Percentiles rank a stretch among this genome's conserved stretches.
These are phyloP conservation scores for Tenthredo scrophulariae DNA, from an alignment of 2,888 invertebrate species.

Conservation along the genomic window DNA sequence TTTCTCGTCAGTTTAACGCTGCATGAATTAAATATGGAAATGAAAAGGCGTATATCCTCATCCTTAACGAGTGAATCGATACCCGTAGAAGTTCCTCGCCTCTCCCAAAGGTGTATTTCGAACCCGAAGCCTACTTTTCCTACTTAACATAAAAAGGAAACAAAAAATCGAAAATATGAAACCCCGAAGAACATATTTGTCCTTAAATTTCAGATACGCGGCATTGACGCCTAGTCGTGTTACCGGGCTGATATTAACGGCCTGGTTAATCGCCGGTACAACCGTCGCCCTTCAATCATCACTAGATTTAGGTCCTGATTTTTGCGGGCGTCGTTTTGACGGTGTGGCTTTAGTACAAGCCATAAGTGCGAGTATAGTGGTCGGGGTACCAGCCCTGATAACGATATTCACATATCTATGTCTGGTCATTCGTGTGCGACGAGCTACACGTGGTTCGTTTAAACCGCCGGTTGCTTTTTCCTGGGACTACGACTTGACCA, in stretches of 20 bases:
- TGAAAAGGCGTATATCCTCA: neutral
- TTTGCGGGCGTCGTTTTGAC: constrained; percentile 81
- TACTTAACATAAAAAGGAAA: neutral
- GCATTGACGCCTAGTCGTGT: constrained; percentile 79
- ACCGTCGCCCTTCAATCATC: constrained; percentile 83
- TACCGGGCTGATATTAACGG: constrained; percentile 79
- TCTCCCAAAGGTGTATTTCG: neutral
- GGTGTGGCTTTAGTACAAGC: constrained; percentile 82
- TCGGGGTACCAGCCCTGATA: constrained; percentile 81
- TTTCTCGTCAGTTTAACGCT: too few relatives aligned
- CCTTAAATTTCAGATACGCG: constrained; percentile 73
- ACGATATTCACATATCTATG: constrained; percentile 81
- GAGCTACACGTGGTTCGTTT: constrained; percentile 81
- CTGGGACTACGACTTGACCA: constrained; percentile 83
- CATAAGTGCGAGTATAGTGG: constrained; percentile 81
- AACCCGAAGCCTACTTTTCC: neutral
- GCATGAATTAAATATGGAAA: neutral
- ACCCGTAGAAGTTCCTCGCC: neutral
- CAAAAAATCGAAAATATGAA: neutral
- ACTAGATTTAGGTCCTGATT: constrained; percentile 84
- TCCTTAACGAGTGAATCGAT: neutral
- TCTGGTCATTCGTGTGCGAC: constrained; percentile 79
- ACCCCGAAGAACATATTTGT: neutral
- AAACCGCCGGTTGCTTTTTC: constrained; percentile 83
- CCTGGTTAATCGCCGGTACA: constrained; percentile 81